Base-by-base conservation (phyloP, 2,797 vertebrate genomes). In the Aphelocoma californica region DNA sequence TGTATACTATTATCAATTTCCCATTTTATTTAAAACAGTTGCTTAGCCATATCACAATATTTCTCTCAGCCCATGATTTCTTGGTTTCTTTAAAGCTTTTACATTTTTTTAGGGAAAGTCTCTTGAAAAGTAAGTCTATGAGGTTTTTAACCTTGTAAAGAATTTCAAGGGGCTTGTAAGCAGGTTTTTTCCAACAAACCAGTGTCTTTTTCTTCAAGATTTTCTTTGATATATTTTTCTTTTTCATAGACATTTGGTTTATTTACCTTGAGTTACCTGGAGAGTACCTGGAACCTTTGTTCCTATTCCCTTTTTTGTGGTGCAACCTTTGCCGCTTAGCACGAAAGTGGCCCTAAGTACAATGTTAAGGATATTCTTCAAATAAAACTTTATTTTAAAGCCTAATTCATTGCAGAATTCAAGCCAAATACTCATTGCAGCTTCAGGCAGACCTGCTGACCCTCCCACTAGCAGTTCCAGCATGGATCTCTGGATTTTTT, bases 341-440 rank as follows among this genome's bases (percentile, higher is more conserved):
- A 42, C 1, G 5, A 45, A 84, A 71, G 12, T 2, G 0, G 2
- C 17, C 3, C 9, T 58, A 77, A 73, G 3, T 20, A 40, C 5
- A 8, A 48, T 38, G 19, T 36, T 84, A 44, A 74, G 79, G 25
- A 71, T 7, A 4, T 14, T 38, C 38, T 77, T 45, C 19, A 20
- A 71, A 53, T 18, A 47, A 61, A 60, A 24, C 4, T 51, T 86
- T 4, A 32, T 66, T 77, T 32, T 50, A 5, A 50, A 48, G 58
- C 12, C 11, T 56, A 31, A 50, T 61, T 45, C 24, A 56, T 36
- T 36, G 36, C 36, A 36, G 36, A 36, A 36, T 36, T 36, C 36
- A 36, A 36, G 36, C 36, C 36, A 36, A 36, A 36, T 23, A 32
- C 26, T 38, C 10, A 32, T 12, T 48, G 9, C 4, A 18, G 19